phyloP scores from a whole-genome alignment of 1,140 invertebrate genomes.

The Procambarus virginalis region DNA sequence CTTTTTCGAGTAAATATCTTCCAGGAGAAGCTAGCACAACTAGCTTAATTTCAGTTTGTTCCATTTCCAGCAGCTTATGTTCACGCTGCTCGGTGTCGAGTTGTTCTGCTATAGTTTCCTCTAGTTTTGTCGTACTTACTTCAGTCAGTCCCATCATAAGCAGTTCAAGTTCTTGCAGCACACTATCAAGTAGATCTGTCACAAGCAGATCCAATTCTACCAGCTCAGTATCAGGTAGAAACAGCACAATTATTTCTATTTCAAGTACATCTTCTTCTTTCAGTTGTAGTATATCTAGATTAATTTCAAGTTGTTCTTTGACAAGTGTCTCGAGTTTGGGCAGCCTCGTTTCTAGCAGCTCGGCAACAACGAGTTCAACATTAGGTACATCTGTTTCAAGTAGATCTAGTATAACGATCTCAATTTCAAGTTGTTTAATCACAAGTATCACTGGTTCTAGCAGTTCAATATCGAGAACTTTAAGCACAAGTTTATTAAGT shows the following conservation, averaged over 20 bases:
- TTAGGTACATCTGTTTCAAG: not conserved
- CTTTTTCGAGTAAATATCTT: too few species aligned
- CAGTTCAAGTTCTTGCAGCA: slow-evolving; percentile 12
- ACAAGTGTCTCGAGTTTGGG: not conserved
- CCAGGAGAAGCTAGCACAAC: too few species aligned
- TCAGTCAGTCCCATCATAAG: not conserved
- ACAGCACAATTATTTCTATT: not conserved
- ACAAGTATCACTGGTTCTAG: not conserved
- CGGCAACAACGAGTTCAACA: not conserved
- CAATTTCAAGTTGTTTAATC: not conserved
- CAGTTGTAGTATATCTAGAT: slow-evolving; percentile 10
- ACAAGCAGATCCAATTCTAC: not conserved
- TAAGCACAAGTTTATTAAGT: not conserved
- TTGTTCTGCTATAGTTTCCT: too few species aligned
- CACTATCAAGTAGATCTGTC: slow-evolving; percentile 1
- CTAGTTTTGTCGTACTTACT: too few species aligned
- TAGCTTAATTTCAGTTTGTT: too few species aligned
- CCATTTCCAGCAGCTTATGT: too few species aligned
- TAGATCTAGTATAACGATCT: not conserved
- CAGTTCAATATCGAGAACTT: not conserved
- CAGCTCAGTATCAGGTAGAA: not conserved
- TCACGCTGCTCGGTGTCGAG: too few species aligned
- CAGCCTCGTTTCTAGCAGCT: slow-evolving; percentile 10
- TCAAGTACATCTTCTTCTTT: not conserved
- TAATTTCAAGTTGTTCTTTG: not conserved